A percentile compares a stretch with the other conserved stretches of the same genome.
These are phyloP conservation scores for Caranx melampygus DNA, from an alignment of 2,113 vertebrate species.

Conservation along the genomic window DNA sequence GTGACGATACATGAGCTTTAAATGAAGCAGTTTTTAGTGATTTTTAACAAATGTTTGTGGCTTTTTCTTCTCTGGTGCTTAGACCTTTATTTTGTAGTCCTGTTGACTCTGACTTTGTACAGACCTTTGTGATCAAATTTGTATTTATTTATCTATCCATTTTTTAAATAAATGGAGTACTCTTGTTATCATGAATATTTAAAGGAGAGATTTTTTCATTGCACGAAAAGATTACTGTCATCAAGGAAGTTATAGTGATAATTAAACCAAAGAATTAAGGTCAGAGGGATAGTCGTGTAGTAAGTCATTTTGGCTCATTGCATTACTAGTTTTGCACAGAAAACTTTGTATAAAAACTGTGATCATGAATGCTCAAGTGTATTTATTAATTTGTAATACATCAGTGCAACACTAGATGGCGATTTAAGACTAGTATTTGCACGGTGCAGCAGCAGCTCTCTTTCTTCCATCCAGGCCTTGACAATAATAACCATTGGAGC, in stretches of 20 bases:
- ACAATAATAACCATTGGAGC: not conserved
- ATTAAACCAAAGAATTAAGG: not conserved
- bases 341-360: not conserved
- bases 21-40: not conserved
- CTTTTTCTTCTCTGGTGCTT: conserved; percentile 4
- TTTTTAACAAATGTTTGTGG: conserved; percentile 5
- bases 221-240: not conserved
- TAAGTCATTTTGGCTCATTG: no score
- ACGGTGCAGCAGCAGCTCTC: not conserved
- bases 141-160: conserved; percentile 48
- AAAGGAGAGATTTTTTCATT: not conserved
- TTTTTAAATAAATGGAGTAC: conserved; percentile 68
- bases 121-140: conserved; percentile 20
- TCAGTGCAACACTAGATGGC: conserved; percentile 67
- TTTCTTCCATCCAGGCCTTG: not conserved
- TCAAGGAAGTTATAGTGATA: not conserved
- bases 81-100: conserved; percentile 16
- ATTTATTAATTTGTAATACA: conserved; percentile 40
- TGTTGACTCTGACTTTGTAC: conserved; percentile 27
- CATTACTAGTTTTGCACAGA: not conserved
- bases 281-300: no score
- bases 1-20: no score
- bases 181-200: not conserved
- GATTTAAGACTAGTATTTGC: conserved; percentile 38
- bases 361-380: not conserved